These are phyloP conservation scores for Solea solea DNA, from an alignment of 2,113 vertebrate species.

Conservation along the genomic window DNA sequence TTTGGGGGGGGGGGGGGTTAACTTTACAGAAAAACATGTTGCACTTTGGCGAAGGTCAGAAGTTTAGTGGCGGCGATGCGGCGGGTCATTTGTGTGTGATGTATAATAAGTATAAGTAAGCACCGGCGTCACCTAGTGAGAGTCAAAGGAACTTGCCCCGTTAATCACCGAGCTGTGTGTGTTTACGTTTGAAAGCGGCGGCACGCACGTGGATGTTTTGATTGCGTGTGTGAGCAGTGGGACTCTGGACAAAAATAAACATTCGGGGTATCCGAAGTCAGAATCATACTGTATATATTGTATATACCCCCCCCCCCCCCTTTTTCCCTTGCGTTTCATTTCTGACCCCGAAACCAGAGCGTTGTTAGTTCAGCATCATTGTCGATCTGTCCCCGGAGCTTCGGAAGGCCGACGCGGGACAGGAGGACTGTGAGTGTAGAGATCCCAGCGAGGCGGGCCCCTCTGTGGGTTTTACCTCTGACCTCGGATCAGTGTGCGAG, in stretches of 20 bases:
- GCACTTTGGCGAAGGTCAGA: not conserved
- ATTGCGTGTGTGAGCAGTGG: slow-evolving; percentile 37
- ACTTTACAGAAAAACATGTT: not conserved
- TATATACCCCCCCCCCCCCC: not conserved
- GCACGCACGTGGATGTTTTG: slow-evolving; percentile 48
- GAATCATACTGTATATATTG: slow-evolving; percentile 25
- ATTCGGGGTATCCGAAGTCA: slow-evolving; percentile 7
- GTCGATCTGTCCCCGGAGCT: slow-evolving; percentile 61
- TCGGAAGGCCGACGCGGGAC: slow-evolving; percentile 38
- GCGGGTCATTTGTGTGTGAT: slow-evolving; percentile 21
- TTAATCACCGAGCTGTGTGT: slow-evolving; percentile 39
- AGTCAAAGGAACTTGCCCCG: slow-evolving; percentile 30
- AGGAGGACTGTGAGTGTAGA: slow-evolving; percentile 50
- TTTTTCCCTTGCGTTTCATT: slow-evolving; percentile 55
- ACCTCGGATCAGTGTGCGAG: slow-evolving; percentile 33
- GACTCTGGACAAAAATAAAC: slow-evolving; percentile 65
- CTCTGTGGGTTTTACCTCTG: slow-evolving; percentile 32
- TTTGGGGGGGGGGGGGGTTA: not conserved
- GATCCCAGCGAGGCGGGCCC: slow-evolving; percentile 37
- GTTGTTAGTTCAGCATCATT: slow-evolving; percentile 61
- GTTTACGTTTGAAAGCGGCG: slow-evolving; percentile 42
- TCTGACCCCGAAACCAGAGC: slow-evolving; percentile 61
- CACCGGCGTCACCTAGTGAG: not conserved
- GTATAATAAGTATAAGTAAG: slow-evolving; percentile 21
- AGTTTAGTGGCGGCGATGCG: not conserved